phyloP scores from a whole-genome alignment of 2,888 invertebrate genomes.

The Chalcosyrphus nemorum region DNA sequence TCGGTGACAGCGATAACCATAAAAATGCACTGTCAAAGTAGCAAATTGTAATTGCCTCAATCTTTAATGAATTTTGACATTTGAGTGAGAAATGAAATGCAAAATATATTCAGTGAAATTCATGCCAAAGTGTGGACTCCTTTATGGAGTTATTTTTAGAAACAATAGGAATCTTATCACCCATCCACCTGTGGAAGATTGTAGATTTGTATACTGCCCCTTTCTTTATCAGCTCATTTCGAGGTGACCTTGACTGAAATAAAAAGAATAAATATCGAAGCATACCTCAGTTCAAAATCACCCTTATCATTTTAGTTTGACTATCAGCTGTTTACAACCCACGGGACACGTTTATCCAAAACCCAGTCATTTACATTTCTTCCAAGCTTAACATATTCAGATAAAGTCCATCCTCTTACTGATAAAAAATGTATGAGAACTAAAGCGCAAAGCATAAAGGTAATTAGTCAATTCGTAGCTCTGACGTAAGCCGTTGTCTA shows the following conservation, averaged over 20 bases:
- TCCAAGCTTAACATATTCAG: neutral
- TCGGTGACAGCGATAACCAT: no score
- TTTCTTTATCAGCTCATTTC: neutral
- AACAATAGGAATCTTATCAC: conserved; percentile 4
- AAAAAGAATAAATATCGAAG: neutral
- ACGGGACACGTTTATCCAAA: neutral
- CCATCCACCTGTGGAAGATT: conserved; percentile 8
- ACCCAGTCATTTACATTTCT: neutral
- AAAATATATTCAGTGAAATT: neutral
- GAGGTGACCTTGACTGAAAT: conserved; percentile 6
- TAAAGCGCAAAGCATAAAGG: neutral
- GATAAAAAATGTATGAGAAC: neutral
- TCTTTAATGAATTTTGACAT: no score
- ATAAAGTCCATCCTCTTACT: neutral
- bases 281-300: neutral
- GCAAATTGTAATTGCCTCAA: no score
- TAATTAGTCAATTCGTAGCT: neutral
- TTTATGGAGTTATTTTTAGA: neutral
- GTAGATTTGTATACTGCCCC: neutral
- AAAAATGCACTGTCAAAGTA: no score
- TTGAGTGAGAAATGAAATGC: neutral
- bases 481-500: neutral
- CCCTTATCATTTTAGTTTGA: neutral
- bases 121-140: neutral
- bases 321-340: neutral